Conservation (phyloP, 2,888 invertebrate genomes). For the Callyntrura sp. region DNA sequence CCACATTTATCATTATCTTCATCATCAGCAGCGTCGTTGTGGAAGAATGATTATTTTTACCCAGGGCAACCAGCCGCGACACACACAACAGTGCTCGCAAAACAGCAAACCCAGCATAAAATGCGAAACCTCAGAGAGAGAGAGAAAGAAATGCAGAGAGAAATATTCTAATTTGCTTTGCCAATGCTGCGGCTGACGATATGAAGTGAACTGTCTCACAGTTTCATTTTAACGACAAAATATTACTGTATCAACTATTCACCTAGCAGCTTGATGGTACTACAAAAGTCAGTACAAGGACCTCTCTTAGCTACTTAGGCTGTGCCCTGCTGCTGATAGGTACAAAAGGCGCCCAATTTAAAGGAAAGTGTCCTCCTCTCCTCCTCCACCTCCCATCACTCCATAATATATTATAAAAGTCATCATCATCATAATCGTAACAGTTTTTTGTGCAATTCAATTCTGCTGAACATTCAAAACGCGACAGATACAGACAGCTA, state of each 20-base stretch:
- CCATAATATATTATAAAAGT: slow-evolving; percentile 8
- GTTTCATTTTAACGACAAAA: not conserved
- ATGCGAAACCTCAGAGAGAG: not conserved
- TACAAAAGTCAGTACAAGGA: too few relatives aligned
- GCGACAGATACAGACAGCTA: slow-evolving; percentile 21
- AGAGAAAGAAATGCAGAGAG: too few relatives aligned
- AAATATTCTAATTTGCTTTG: slow-evolving; percentile 42
- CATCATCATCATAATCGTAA: not conserved
- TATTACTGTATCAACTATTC: not conserved
- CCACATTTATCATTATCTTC: slow-evolving; percentile 29
- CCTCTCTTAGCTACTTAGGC: too few relatives aligned
- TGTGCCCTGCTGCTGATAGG: not conserved
- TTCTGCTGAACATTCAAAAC: not conserved
- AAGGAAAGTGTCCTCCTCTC: slow-evolving; percentile 11
- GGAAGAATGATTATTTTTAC: slow-evolving; percentile 7
- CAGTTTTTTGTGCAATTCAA: not conserved
- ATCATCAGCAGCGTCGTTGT: not conserved
- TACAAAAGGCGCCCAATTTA: slow-evolving; percentile 13
- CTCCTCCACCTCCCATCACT: slow-evolving; percentile 43
- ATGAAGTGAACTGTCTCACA: not conserved
- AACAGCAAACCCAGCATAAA: too few relatives aligned
- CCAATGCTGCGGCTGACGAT: not conserved
- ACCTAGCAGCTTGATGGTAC: too few relatives aligned
- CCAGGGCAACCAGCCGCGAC: too few relatives aligned
- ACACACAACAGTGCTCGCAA: too few relatives aligned